Evolutionary conservation across 1,140 invertebrate species (phyloP), one percentile per base, ranked within the genome.

Genomic region (Idris sp.): DNA sequence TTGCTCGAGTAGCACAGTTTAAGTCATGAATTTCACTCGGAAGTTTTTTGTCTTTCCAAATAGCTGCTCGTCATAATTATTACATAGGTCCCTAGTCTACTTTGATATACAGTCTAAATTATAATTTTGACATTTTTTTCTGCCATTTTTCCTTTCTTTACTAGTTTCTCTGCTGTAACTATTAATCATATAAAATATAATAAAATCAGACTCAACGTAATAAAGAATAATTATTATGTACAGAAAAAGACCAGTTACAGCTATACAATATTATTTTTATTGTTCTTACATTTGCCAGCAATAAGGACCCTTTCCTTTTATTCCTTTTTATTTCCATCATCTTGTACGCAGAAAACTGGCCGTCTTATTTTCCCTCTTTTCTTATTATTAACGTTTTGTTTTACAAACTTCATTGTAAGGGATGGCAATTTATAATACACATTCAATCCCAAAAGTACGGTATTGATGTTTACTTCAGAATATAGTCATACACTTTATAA

Each of bases 161-260:
- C 25, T 62, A 49, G 35, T 53, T 59, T 43, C 41, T 15, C 56
- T 7, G 56, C 41, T 44, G n/a, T 26, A 25, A 18, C 77, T 77
- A 81, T 84, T 81, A 83, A 83, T 84, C 81, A 82, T 61, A 58
- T 69, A n/a, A 69, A 33, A 38, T 65, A 41, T 77, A 83, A 80
- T 81, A 79, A 83, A 53, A 56, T 56, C 53, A 41, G 77, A 19
- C 46, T 25, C 9, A 15, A 18, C 31, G 15, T 13, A 18, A 28
- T 4, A 44, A 71, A 83, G 80, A 83, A 83, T 83, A 80, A 83
- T 83, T 82, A 80, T 82, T 74, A 69, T 69, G 72, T 35, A 33
- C 64, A 19, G 48, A 43, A 48, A 69, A 72, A 68, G 40, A 64
- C 36, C 41, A 43, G 18, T 40, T 43, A 22, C 33, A 48, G 58